phyloP scores from a whole-genome alignment of 2,888 invertebrate genomes.

The Scaptomyza polygonia region DNA sequence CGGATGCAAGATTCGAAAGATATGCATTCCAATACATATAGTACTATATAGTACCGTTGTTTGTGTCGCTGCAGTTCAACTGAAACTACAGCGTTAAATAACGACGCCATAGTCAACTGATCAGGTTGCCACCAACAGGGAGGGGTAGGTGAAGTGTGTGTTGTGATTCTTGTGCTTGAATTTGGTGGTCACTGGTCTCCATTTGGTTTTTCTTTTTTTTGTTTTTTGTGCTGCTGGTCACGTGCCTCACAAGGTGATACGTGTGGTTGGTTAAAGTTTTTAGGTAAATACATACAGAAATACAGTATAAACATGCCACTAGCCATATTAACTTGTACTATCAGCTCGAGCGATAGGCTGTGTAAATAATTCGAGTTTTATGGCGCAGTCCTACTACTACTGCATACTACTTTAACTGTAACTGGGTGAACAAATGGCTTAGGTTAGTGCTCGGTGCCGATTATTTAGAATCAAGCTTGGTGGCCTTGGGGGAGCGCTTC shows the following conservation, averaged over 20 bases:
- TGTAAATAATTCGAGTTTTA: conserved; percentile 43
- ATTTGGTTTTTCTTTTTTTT: too few relatives aligned
- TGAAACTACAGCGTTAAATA: conserved; percentile 37
- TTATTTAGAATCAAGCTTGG: conserved; percentile 12
- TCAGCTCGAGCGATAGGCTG: conserved; percentile 49
- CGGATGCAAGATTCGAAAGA: conserved; percentile 50
- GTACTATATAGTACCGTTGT: conserved; percentile 20
- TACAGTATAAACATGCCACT: not conserved
- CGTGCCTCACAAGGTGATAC: conserved; percentile 61
- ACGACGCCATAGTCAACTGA: conserved; percentile 45
- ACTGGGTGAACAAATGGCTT: conserved; percentile 59
- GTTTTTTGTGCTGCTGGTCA: conserved; percentile 32
- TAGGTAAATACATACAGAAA: conserved; percentile 4
- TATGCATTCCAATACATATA: conserved; percentile 27
- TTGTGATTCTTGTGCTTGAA: conserved; percentile 17
- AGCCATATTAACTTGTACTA: conserved; percentile 8
- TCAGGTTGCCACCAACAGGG: conserved; percentile 35
- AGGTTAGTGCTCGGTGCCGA: conserved; percentile 53
- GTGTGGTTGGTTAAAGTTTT: conserved; percentile 19
- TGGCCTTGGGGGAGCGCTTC: conserved; percentile 41
- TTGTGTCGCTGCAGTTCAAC: conserved; percentile 36
- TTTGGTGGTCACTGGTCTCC: conserved; percentile 23
- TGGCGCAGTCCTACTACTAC: conserved; percentile 38
- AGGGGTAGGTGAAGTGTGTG: not conserved
- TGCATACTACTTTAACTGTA: conserved; percentile 16